Percentiles rank a stretch among this genome's conserved stretches.
phyloP scores from a whole-genome alignment of 2,113 vertebrate species.

The Alectura lathami region DNA sequence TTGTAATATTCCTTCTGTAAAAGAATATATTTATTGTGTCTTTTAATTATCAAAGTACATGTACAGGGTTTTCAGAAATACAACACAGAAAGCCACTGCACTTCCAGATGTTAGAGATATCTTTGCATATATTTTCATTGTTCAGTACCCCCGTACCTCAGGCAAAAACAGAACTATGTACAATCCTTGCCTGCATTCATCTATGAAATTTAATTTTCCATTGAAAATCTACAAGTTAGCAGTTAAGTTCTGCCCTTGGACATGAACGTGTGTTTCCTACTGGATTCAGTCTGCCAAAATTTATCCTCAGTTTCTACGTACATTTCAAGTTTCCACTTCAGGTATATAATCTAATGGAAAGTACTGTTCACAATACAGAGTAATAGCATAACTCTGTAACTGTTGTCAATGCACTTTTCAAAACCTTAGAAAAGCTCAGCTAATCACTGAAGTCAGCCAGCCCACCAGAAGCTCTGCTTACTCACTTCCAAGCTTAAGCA shows the following conservation, averaged over 20 bases:
- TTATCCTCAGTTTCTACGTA: neutral
- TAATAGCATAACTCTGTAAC: neutral
- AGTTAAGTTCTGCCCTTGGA: constrained; percentile 32
- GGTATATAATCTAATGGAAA: neutral
- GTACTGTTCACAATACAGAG: neutral
- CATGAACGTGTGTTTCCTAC: neutral
- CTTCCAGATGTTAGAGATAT: constrained; percentile 25
- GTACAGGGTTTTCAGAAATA: constrained; percentile 11
- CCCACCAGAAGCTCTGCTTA: neutral
- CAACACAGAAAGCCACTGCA: neutral
- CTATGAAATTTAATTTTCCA: constrained; percentile 67
- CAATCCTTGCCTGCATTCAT: constrained; percentile 43
- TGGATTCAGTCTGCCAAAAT: constrained; percentile 10
- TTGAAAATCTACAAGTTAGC: constrained; percentile 54
- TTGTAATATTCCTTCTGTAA: neutral
- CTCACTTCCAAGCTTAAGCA: neutral
- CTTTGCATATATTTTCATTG: neutral
- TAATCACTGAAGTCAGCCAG: neutral
- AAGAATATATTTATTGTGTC: constrained; percentile 3
- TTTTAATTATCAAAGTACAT: constrained; percentile 39
- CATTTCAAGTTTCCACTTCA: neutral
- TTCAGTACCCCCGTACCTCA: neutral
- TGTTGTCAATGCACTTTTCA: neutral
- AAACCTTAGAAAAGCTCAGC: neutral
- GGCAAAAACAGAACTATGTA: constrained; percentile 31